phyloP scores from a whole-genome alignment of 2,888 invertebrate species.

The Nymphalis polychloros region DNA sequence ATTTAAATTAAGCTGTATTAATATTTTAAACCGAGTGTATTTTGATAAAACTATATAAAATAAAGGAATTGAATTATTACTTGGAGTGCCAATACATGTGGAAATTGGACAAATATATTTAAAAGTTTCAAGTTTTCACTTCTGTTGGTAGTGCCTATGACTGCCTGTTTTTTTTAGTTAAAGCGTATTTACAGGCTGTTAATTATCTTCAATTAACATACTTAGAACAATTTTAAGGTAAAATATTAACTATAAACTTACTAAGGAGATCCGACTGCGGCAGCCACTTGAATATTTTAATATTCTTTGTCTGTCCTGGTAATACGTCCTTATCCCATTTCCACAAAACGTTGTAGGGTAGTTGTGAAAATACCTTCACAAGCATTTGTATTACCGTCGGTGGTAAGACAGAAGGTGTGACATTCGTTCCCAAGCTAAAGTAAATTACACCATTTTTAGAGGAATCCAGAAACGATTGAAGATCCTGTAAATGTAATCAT shows the following conservation, averaged over 20 bases:
- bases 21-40: no score
- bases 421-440: slow-evolving; percentile 47
- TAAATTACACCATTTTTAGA: slow-evolving; percentile 6
- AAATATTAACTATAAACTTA: slow-evolving; percentile 23
- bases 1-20: no score
- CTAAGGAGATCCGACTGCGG: slow-evolving; percentile 60
- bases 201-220: no score
- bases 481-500: background rate
- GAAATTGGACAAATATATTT: no score
- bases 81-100: no score
- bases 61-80: no score
- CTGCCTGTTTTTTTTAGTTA: no score
- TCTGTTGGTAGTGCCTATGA: no score
- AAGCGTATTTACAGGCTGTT: no score
- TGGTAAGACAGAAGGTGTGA: slow-evolving; percentile 45
- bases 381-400: slow-evolving; percentile 44
- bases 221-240: no score
- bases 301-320: slow-evolving; percentile 47
- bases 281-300: slow-evolving; percentile 57
- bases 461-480: background rate
- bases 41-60: no score
- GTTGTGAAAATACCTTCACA: slow-evolving; percentile 49
- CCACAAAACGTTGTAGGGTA: slow-evolving; percentile 61
- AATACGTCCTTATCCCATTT: slow-evolving; percentile 56
- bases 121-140: no score